Base-by-base conservation (phyloP, 1,140 invertebrate species). In the Lordiphosa mommai region DNA sequence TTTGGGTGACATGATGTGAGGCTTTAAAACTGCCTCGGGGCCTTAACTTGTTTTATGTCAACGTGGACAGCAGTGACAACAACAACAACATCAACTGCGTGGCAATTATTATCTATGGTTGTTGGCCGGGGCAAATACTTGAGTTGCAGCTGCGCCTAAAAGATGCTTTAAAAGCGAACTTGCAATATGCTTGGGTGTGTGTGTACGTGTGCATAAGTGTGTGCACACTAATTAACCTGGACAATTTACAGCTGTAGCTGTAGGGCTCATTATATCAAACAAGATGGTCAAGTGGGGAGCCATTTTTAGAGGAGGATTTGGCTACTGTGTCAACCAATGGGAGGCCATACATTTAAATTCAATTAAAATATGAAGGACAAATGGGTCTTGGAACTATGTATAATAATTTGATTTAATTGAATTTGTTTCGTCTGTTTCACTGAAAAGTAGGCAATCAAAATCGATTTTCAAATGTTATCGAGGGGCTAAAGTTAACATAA, bases 11-110 rank as follows among this genome's bases (percentile, higher is more conserved):
- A 68, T 55, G 53, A 66, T 59, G 56, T 51, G 56, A 47, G 50
- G 76, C 76, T 82, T 82, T 80, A 82, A 82, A 80, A 71, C 55
- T 67, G 76, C 76, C 76, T 61, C 53, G 50, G 66, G 76, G 66
- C 59, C 76, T 71, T 65, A 63, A 60, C 76, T 67, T 80, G 74
- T 80, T 76, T 67, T 67, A 60, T 80, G 71, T 76, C 76, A 82
- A 82, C 76, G 76, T 65, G 76, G 74, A 70, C 70, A 51, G 47
- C 14, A 16, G 16, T 12, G 23, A 43, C 29, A 43, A 30, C 51
- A 50, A n/a, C 52, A 57, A 20, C 20, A 58, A 23, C 14, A 47
- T 17, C 71, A 56, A 41, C 63, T 64, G 67, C 66, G 63, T 59
- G 57, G 61, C 74, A 80, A 80, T 80, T 80, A 80, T 70, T 59